Evolutionary conservation across 2,113 vertebrate genomes (phyloP).

Genomic region (Seriola aureovittata): DNA sequence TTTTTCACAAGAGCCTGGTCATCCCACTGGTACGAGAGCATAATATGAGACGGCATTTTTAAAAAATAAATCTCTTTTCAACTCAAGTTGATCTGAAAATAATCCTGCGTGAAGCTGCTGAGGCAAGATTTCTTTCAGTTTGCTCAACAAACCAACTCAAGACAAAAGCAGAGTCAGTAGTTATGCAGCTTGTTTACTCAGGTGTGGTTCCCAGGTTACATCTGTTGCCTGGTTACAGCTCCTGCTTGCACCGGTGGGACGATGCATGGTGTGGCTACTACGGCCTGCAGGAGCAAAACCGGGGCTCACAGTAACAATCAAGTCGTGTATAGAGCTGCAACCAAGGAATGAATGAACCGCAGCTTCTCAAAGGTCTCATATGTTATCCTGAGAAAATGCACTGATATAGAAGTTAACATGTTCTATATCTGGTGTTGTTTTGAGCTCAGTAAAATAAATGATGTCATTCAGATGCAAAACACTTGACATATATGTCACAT

Average conservation of each 20-base stretch:
- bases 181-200: conserved; percentile 45
- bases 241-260: conserved; percentile 5
- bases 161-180: not conserved
- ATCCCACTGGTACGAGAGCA: conserved; percentile 77
- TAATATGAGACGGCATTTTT: conserved; percentile 62
- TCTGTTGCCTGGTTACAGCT: conserved; percentile 56
- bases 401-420: no score
- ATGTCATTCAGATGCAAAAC: no score
- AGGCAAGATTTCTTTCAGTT: not conserved
- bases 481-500: no score
- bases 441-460: no score
- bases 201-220: conserved; percentile 52
- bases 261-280: not conserved
- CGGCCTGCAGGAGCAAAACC: not conserved
- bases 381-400: no score
- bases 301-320: not conserved
- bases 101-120: not conserved
- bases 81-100: not conserved
- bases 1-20: conserved; percentile 68
- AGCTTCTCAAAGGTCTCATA: no score
- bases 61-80: not conserved
- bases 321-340: not conserved
- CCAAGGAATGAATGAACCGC: no score
- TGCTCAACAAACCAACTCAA: not conserved
- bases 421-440: no score